Base-by-base conservation (phyloP, 1,140 invertebrate genomes). In the Philotrypesis tridentata region DNA sequence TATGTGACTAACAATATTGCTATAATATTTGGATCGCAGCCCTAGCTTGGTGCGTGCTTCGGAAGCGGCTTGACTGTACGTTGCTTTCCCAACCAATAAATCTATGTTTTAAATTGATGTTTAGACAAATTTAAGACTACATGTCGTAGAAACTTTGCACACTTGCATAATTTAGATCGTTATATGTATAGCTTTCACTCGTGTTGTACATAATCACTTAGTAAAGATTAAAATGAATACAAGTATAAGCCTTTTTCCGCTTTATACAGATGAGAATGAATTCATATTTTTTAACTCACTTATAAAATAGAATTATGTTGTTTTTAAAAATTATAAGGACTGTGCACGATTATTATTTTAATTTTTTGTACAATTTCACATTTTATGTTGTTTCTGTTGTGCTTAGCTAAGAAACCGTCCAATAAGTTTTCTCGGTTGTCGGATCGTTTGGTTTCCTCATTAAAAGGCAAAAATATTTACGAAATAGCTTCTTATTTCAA, bases 1-100 rank as follows among this genome's bases (percentile, higher is more conserved):
- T 37, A 73, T 72, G 79, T 55, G 77, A 85, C 83, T 87, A 85
- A 82, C n/a, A 78, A 84, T 84, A 83, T 60, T 81, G 82, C 85
- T 83, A 80, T 82, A 82, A 85, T 63, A 80, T 86, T 86, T 85
- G 85, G 90, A 90, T 91, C 93, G 93, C 94, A 96, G 96, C 96
- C 82, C 92, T 97, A 89, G 96, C 96, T 87, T 98, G 97, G 97
- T 96, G 95, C 94, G 95, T 97, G 83, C 95, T 97, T 89, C 94
- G 96, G 90, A 97, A 97, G 91, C 94, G 96, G 87, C 95, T 96
- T 91, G 96, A 97, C 92, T 97, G 96, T 97, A 96, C 93, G 95
- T 96, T 92, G 74, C 74, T 82, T 71, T 21, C 21, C n/a, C 48
- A 55, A 55, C n/a, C 21, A 7, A 55, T 4, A 55, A n/a, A 55